These are phyloP conservation scores for Hippotragus niger DNA, from an alignment of 2,113 vertebrate genomes.

Conservation along the genomic window DNA sequence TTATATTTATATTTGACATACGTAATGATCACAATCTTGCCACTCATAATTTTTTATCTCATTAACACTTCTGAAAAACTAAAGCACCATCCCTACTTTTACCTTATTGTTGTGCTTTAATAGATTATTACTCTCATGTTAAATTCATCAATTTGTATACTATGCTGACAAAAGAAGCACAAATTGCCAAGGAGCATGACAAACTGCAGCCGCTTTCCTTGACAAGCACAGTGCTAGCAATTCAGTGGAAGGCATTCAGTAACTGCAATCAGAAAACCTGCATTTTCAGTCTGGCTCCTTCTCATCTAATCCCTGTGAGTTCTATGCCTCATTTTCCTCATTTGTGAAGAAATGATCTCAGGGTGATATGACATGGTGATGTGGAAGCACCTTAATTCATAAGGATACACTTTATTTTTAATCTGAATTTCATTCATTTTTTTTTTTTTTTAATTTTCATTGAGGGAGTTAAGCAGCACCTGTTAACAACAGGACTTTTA, in stretches of 20 bases:
- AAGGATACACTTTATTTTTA: background rate
- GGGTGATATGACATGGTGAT: background rate
- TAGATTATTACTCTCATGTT: background rate
- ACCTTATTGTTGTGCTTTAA: background rate
- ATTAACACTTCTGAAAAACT: background rate
- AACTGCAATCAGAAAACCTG: background rate
- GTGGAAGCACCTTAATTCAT: background rate
- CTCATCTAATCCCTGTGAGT: background rate
- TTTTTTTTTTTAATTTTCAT: constrained; percentile 20
- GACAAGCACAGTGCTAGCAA: background rate
- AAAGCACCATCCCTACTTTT: background rate
- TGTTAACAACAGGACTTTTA: background rate
- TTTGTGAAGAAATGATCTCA: background rate
- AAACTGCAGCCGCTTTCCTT: background rate
- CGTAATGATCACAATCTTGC: background rate
- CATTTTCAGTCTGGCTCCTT: background rate
- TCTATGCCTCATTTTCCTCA: background rate
- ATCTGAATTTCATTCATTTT: background rate
- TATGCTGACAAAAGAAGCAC: background rate
- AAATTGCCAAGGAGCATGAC: background rate
- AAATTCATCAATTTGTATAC: background rate
- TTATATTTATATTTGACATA: background rate
- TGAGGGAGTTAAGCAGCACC: background rate
- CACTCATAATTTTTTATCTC: background rate
- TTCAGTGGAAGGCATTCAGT: background rate